phyloP scores from a whole-genome alignment of 2,113 vertebrate species.

The Microtus oregoni region DNA sequence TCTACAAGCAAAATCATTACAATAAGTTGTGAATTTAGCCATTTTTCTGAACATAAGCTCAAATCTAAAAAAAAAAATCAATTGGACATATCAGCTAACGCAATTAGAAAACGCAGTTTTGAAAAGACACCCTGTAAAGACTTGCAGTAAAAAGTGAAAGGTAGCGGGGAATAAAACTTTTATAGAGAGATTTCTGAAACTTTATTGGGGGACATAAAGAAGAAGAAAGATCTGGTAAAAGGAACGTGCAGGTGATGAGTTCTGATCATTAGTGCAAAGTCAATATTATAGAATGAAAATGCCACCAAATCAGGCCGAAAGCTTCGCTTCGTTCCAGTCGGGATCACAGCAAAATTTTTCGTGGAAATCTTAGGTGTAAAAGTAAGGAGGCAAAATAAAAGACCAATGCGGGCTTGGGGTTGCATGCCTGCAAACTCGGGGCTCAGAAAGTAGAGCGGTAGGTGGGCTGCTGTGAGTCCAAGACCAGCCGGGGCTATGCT shows the following conservation, averaged over 20 bases:
- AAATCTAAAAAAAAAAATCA: not conserved
- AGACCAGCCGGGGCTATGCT: not conserved
- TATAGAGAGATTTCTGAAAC: constrained; percentile 55
- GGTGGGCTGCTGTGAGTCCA: not conserved
- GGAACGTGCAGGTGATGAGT: not conserved
- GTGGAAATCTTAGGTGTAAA: constrained; percentile 9
- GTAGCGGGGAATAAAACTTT: constrained; percentile 47
- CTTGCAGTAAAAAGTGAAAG: constrained; percentile 46
- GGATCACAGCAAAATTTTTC: not conserved
- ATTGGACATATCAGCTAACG: not conserved
- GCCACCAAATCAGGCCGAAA: not conserved
- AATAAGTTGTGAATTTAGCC: not conserved
- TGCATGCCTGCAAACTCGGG: not conserved
- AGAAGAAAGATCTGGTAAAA: constrained; percentile 4
- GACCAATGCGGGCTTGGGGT: not conserved
- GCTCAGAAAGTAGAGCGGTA: no score
- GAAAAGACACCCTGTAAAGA: not conserved
- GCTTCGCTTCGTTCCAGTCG: not conserved
- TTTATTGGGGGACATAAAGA: constrained; percentile 58
- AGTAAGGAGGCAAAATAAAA: not conserved
- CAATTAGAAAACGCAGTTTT: constrained; percentile 30
- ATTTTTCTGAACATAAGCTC: not conserved
- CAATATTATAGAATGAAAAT: constrained; percentile 29
- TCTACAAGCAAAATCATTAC: not conserved
- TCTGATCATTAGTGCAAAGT: constrained; percentile 23